Evolutionary conservation across 2,797 vertebrate species (phyloP).

Genomic region (Eupleurogrammus muticus): DNA sequence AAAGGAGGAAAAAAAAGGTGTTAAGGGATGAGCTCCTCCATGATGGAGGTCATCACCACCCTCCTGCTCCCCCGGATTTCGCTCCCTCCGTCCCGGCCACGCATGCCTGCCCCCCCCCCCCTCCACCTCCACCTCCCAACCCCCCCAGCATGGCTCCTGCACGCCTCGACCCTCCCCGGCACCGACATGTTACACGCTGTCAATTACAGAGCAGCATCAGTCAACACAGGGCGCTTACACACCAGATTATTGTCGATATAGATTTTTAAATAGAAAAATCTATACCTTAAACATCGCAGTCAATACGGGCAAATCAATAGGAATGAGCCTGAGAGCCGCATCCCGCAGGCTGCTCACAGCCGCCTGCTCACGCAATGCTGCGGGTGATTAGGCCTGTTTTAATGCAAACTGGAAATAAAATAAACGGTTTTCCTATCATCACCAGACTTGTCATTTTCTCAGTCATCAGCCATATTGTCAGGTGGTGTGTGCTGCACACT

Average conservation of each 20-base stretch:
- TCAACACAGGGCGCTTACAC: conserved; percentile 81
- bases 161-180: conserved; percentile 48
- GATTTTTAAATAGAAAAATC: conserved; percentile 92
- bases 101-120: conserved; percentile 50
- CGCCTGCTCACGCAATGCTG: conserved; percentile 41
- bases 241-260: conserved; percentile 88
- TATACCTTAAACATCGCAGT: conserved; percentile 87
- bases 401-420: conserved; percentile 53
- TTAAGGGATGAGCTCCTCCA: conserved; percentile 28
- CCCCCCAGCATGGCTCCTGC: conserved; percentile 43
- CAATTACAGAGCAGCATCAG: conserved; percentile 82
- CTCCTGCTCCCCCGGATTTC: conserved; percentile 6
- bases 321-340: conserved; percentile 62
- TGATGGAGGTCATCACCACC: conserved; percentile 31
- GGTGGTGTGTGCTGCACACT: conserved; percentile 53
- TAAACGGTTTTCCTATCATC: conserved; percentile 53
- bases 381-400: conserved; percentile 55
- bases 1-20: background rate
- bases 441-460: conserved; percentile 41
- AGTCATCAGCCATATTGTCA: conserved; percentile 46
- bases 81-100: conserved; percentile 25
- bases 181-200: conserved; percentile 78
- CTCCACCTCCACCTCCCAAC: no score
- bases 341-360: conserved; percentile 53
- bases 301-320: conserved; percentile 84